Base-by-base conservation (phyloP, 2,797 vertebrate genomes). In the Bradypodion ventrale region DNA sequence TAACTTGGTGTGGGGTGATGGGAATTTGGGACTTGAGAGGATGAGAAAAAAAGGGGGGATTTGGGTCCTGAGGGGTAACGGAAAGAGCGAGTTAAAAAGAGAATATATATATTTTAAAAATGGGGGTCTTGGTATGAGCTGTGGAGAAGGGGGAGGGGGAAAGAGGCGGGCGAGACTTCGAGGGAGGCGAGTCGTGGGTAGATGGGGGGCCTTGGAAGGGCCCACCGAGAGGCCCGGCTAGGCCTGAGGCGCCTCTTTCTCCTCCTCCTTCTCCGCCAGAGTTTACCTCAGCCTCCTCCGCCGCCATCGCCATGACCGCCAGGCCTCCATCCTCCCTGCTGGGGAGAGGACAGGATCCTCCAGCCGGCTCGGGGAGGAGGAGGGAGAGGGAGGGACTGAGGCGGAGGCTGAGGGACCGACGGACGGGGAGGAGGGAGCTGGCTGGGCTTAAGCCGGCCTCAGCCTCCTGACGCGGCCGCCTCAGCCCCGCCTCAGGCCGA, bases 291-390 rank as follows among this genome's bases (percentile, higher is more conserved):
- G 49, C 5, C 2, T 13, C 46, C 46, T 7, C 46, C 37, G 40
- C 59, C 77, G 42, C 29, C 77, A 13, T 9, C 56, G 25, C 56
- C 25, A 23, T n/a, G 49, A 59, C 65, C 19, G 7, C 46, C 1
- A 12, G 29, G 27, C 35, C 29, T 23, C 42, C 49, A 19, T 59
- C 35, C 35, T 77, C n/a, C 37, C 35, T 32, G 59, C 25, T 9
- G 27, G 60, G 25, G 93, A 88, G 89, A 87, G 83, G 93, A 88
- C 91, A 91, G 92, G 93, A 93, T 40, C 49, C 1, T 40, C 49
- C 1, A 10, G 0, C 0, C 42, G 46, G 0, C 15, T 0, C 27
- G 0, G 52, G 23, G 25, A 29, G 56, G 75, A n/a, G n/a, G n/a
- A 32, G n/a, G 73, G 40, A 29, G 66, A 27, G 16, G 16, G 35